phyloP scores from a whole-genome alignment of 2,797 vertebrate species.

The Paedocypris micromegethes region DNA sequence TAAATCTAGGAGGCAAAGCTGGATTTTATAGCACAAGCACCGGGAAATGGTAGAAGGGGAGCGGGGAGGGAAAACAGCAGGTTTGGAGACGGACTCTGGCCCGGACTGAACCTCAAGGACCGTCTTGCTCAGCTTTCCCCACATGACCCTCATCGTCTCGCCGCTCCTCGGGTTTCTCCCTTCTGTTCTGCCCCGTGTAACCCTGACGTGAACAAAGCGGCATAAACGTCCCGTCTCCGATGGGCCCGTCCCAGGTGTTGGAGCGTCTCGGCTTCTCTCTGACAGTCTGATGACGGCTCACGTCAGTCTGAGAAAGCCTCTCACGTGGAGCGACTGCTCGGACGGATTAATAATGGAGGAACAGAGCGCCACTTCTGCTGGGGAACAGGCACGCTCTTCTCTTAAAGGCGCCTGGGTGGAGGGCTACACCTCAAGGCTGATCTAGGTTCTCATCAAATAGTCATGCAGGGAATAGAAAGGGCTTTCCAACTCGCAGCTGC shows the following conservation, averaged over 20 bases:
- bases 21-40: slow-evolving; percentile 49
- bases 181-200: slow-evolving; percentile 36
- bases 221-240: slow-evolving; percentile 26
- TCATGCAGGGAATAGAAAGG: background rate
- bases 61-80: slow-evolving; percentile 34
- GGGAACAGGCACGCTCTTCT: slow-evolving; percentile 28
- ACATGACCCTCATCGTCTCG: slow-evolving; percentile 10
- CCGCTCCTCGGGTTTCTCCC: slow-evolving; percentile 24
- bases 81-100: background rate
- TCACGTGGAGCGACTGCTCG: slow-evolving; percentile 52
- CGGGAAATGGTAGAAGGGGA: slow-evolving; percentile 15
- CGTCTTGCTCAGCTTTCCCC: background rate
- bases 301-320: slow-evolving; percentile 42
- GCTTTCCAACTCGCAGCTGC: no score
- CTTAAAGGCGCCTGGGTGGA: slow-evolving; percentile 6
- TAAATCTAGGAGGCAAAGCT: slow-evolving; percentile 59
- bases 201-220: slow-evolving; percentile 34
- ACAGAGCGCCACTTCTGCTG: slow-evolving; percentile 49
- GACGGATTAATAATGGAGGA: slow-evolving; percentile 64
- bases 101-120: background rate
- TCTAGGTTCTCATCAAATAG: slow-evolving; percentile 9
- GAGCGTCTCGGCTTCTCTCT: slow-evolving; percentile 31
- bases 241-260: slow-evolving; percentile 30
- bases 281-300: slow-evolving; percentile 24
- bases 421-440: slow-evolving; percentile 23